Base-by-base conservation (phyloP, 2,797 vertebrate species). In the Enteromius argenteus region DNA sequence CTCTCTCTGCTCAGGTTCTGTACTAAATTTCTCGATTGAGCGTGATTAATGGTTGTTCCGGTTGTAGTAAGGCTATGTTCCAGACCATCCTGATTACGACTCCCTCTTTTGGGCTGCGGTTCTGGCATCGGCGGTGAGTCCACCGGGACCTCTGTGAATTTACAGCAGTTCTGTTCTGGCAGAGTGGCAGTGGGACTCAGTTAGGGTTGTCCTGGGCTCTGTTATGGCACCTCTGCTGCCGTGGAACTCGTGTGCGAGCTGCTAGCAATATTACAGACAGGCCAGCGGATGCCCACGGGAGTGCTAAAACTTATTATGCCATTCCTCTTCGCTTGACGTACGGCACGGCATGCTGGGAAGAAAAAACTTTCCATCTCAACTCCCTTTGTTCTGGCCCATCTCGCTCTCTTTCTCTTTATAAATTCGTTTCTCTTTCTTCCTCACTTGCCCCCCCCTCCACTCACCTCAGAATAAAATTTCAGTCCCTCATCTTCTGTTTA, bases 251-350 rank as follows among this genome's bases (percentile, higher is more conserved):
- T 93, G 62, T 79, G 86, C 82, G 88, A 94, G 87, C 91, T 91
- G 84, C 90, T 92, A 91, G 92, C 91, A 91, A 90, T 94, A 92
- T 95, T 95, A 93, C 90, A 93, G 91, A 91, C 93, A 94, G 91
- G 94, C 92, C 91, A 93, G 91, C 86, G 93, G 92, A 87, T 83
- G 89, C 93, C 92, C 87, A 90, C 35, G 90, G 0, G 91, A 90
- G 90, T 92, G 89, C 90, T 94, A 94, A 91, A 95, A 92, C 92
- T 92, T 93, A 96, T 95, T 92, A 95, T 93, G 89, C 93, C 92
- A 93, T 94, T 95, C 95, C 94, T 94, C 92, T 94, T 94, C 86
- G 71, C 89, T 89, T 96, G 94, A 94, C 94, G 94, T 95, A 89
- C 94, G 72, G 89, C 94, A 88, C 90, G 87, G 86, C 85, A 89